Evolutionary conservation across 1,140 invertebrate species (phyloP), one percentile per base, ranked within the genome.

Genomic region (Drosophila obscura): DNA sequence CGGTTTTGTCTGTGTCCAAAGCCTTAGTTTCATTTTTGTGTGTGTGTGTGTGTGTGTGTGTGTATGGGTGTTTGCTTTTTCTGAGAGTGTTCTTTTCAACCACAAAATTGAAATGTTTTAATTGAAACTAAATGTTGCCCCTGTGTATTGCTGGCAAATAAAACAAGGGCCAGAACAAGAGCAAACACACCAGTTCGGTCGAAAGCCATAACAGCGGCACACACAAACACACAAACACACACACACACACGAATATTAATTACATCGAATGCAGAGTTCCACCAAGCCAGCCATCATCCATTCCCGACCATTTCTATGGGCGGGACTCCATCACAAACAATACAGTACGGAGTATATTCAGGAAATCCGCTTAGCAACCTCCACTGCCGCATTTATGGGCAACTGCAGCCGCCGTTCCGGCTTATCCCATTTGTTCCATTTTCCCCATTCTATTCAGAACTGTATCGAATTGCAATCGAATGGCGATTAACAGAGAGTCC

Each of bases 71-170:
- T 71, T 72, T 73, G 67, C 48, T 49, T 82, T 66, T 51, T 66
- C 55, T 44, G 45, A 41, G 16, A 48, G 67, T 71, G 64, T 71
- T 69, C 64, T 55, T 35, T 71, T 71, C 39, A 69, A 84, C 80
- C 80, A 65, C 80, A 71, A 83, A 82, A 77, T 77, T 82, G 80
- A 83, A 80, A 80, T 84, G 80, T 80, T 84, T 84, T 84, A 84
- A 84, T 84, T 84, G 80, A 84, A 84, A 84, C 80, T 84, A 84
- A 84, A 84, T 84, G 80, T 71, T 72, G 73, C 80, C 73, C 80
- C 71, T 66, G 80, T 84, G 80, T 73, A 84, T 80, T 76, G 76
- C 49, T 48, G 60, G 82, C 73, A 83, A 83, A 84, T 77, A 83
- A 83, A 73, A 73, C 69, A 84, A 75, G 75, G 44, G 68, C 58